Conservation (phyloP, 2,113 vertebrate species). For the Nycticryphes semicollaris region DNA sequence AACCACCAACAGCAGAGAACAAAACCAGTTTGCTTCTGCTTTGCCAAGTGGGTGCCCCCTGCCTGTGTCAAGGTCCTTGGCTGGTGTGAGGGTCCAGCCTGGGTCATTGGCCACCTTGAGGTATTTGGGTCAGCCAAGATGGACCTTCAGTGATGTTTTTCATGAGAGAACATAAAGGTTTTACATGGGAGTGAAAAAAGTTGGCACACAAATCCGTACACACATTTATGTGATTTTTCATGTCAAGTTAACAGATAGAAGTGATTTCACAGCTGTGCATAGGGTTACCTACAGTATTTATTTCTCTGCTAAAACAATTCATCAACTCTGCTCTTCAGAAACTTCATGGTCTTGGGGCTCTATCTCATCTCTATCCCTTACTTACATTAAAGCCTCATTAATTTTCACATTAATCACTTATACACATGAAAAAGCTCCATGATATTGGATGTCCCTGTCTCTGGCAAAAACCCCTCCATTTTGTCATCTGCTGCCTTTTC, state of each 20-base stretch:
- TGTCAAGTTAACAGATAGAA: background rate
- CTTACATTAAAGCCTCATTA: slow-evolving; percentile 28
- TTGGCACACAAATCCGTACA: background rate
- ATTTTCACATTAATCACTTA: slow-evolving; percentile 32
- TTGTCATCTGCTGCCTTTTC: background rate
- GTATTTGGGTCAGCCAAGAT: background rate
- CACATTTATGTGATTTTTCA: background rate
- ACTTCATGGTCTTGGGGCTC: background rate
- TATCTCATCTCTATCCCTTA: background rate
- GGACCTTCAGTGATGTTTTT: background rate
- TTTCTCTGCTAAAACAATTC: background rate
- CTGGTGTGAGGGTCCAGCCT: background rate
- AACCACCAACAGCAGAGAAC: background rate
- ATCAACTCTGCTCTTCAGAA: background rate
- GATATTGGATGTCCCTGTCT: background rate
- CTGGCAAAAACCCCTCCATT: background rate
- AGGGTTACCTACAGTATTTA: background rate
- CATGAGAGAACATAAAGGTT: background rate
- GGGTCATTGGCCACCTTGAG: background rate
- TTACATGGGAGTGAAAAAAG: background rate
- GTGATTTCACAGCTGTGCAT: background rate
- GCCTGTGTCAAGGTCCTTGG: background rate
- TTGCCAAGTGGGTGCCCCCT: rapidly evolving
- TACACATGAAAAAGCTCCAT: background rate
- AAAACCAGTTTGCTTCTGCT: background rate